These are phyloP conservation scores for Clanis bilineata DNA, from an alignment of 2,888 invertebrate species.

Conservation along the genomic window DNA sequence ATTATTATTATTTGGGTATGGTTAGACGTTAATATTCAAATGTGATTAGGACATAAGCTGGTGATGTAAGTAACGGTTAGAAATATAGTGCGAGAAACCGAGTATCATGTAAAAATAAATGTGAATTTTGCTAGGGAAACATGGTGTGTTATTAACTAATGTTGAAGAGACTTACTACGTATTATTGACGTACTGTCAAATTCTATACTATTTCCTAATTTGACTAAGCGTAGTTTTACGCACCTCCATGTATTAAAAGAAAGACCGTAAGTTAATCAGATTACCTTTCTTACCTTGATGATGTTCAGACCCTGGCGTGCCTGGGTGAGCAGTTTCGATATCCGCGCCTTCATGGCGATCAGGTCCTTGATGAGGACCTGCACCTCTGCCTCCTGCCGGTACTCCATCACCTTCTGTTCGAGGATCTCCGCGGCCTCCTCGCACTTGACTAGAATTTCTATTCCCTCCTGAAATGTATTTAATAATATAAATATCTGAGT, in stretches of 20 bases:
- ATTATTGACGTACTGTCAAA: no score
- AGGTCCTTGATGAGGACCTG: conserved; percentile 81
- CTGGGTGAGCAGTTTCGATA: conserved; percentile 85
- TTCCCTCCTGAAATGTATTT: conserved; percentile 83
- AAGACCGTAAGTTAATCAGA: conserved; percentile 18
- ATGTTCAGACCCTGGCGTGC: conserved; percentile 85
- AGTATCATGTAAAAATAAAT: not conserved
- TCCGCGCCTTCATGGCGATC: conserved; percentile 83
- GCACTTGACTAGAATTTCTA: conserved; percentile 86
- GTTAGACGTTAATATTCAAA: not conserved
- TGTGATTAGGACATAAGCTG: not conserved
- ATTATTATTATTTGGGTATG: not conserved
- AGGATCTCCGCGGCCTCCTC: conserved; percentile 85
- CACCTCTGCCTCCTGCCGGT: conserved; percentile 85
- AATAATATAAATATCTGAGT: not conserved
- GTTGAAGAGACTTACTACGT: no score
- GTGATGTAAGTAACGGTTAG: not conserved
- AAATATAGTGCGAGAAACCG: not conserved
- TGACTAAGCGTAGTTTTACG: not conserved
- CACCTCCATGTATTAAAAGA: not conserved
- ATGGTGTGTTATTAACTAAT: no score
- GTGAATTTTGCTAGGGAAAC: no score
- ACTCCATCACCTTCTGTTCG: conserved; percentile 83
- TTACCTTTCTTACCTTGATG: conserved; percentile 80
- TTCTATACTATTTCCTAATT: no score